phyloP scores from a whole-genome alignment of 2,797 vertebrate genomes.

The Alcedo atthis region DNA sequence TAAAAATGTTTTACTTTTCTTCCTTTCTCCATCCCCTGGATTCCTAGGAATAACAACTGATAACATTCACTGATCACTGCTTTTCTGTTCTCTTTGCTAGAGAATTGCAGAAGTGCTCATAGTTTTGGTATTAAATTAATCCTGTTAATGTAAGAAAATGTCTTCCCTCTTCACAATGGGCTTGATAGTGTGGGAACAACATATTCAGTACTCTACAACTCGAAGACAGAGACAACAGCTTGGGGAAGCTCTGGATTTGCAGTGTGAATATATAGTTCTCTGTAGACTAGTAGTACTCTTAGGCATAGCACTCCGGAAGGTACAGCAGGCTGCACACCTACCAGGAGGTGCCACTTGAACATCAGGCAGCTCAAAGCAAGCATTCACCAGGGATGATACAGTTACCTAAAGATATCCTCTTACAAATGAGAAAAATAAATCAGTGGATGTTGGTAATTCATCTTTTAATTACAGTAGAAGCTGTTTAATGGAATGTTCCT shows the following conservation, averaged over 20 bases:
- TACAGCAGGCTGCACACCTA: background rate
- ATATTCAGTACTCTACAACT: background rate
- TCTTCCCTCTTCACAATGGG: background rate
- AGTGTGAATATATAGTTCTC: background rate
- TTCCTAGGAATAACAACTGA: background rate
- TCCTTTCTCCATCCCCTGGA: background rate
- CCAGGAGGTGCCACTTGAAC: background rate
- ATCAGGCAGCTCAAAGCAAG: background rate
- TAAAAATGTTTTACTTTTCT: background rate
- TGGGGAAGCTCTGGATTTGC: background rate
- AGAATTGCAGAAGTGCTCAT: background rate
- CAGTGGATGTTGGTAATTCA: slow-evolving; percentile 32
- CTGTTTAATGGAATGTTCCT: slow-evolving; percentile 25
- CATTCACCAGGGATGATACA: background rate
- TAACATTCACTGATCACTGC: background rate
- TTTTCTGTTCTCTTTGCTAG: background rate
- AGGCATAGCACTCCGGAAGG: accelerated
- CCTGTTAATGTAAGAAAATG: background rate
- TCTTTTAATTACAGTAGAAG: slow-evolving; percentile 66
- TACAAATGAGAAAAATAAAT: slow-evolving; percentile 34
- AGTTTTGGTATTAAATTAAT: background rate
- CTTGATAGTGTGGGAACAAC: background rate
- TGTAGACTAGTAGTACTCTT: background rate
- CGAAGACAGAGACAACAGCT: background rate
- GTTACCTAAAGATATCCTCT: slow-evolving; percentile 7